These are phyloP conservation scores for Helogale parvula DNA, from an alignment of 2,113 vertebrate genomes.

Conservation along the genomic window DNA sequence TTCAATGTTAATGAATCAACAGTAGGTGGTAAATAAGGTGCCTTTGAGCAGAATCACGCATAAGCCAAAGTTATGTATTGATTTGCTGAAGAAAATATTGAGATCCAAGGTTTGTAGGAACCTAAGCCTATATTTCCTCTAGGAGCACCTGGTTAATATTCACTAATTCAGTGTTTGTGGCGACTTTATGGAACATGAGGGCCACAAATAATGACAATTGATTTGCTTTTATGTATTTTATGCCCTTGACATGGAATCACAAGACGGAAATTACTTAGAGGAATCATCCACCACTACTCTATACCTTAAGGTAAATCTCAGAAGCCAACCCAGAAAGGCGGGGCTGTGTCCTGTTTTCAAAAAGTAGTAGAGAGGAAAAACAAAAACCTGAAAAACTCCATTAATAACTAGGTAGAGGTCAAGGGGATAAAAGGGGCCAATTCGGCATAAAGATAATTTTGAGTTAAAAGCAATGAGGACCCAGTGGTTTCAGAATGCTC, in stretches of 20 bases:
- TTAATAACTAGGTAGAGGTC: background rate
- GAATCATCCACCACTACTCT: background rate
- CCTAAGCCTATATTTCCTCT: background rate
- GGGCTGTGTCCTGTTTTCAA: background rate
- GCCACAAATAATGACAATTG: background rate
- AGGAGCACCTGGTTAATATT: background rate
- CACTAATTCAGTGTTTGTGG: background rate
- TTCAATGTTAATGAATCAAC: background rate
- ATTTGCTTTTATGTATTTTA: background rate
- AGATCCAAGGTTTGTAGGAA: background rate
- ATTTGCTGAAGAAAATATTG: background rate
- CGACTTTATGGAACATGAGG: background rate
- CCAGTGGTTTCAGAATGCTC: background rate
- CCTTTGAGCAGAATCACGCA: background rate
- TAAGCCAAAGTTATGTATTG: background rate
- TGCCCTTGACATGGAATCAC: background rate
- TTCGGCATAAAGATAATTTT: background rate
- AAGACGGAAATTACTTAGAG: background rate
- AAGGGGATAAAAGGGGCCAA: background rate
- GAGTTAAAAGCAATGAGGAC: background rate
- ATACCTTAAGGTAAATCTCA: background rate
- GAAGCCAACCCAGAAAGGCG: background rate
- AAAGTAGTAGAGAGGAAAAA: background rate
- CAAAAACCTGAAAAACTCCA: background rate
- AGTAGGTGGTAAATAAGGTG: no score